A percentile compares a stretch with the other conserved stretches of the same genome.
These are phyloP conservation scores for Thinocorus orbignyianus DNA, from an alignment of 2,113 vertebrate genomes.

Conservation along the genomic window DNA sequence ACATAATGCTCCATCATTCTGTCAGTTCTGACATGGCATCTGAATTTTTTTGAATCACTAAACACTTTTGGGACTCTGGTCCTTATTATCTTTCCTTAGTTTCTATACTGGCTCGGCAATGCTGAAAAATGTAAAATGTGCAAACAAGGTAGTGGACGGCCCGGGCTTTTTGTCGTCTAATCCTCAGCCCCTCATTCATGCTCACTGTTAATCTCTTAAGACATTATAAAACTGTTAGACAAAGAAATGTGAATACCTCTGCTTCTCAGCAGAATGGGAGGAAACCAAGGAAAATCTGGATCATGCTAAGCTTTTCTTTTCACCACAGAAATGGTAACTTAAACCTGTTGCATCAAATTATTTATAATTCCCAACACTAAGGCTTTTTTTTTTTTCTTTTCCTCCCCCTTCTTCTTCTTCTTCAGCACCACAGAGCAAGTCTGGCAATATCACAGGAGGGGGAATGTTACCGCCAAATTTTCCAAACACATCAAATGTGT, in stretches of 20 bases:
- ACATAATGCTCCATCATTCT: constrained; percentile 84
- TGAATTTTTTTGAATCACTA: constrained; percentile 89
- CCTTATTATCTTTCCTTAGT: constrained; percentile 85
- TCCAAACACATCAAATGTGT: constrained; percentile 20
- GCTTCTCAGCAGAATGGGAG: constrained; percentile 85
- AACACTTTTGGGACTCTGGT: constrained; percentile 86
- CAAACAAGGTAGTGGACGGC: constrained; percentile 82
- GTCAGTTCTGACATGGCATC: constrained; percentile 87
- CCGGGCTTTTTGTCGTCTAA: constrained; percentile 82
- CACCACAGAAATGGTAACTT: constrained; percentile 82
- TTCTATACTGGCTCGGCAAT: constrained; percentile 75
- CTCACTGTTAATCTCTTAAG: constrained; percentile 90
- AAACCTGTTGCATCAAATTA: constrained; percentile 85
- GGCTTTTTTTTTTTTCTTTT: not conserved
- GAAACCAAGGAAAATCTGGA: constrained; percentile 87
- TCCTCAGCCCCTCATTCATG: constrained; percentile 85
- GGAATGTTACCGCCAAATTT: constrained; percentile 19
- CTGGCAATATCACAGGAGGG: constrained; percentile 47
- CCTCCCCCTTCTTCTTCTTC: not conserved
- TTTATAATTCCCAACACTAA: constrained; percentile 76
- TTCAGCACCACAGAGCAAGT: constrained; percentile 40
- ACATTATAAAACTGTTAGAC: constrained; percentile 87
- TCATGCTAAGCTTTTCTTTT: constrained; percentile 86
- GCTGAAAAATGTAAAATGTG: constrained; percentile 84
- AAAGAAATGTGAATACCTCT: constrained; percentile 87